Conservation (phyloP, 2,113 vertebrate genomes). For the Argyrosomus japonicus region DNA sequence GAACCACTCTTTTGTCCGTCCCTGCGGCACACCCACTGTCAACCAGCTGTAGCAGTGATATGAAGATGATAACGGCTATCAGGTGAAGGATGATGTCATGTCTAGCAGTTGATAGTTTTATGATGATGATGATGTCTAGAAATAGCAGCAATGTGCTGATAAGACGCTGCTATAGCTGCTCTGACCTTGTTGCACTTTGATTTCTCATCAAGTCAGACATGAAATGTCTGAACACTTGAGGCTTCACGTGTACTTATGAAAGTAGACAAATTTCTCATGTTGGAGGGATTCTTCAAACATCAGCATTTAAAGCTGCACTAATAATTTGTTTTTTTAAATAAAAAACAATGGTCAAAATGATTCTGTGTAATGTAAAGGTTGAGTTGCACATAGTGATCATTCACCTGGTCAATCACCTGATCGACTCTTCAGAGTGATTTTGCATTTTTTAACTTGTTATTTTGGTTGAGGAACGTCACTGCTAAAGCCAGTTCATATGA, state of each 20-base stretch:
- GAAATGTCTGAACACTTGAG: not conserved
- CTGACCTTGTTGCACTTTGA: not conserved
- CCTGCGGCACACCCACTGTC: not conserved
- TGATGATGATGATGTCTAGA: conserved; percentile 9
- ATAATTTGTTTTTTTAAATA: not conserved
- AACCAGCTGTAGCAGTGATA: conserved; percentile 6
- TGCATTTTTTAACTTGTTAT: no score
- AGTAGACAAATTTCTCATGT: not conserved
- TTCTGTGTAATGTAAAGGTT: no score
- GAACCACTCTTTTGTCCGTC: not conserved
- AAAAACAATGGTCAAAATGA: not conserved
- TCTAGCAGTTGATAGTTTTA: conserved; percentile 26
- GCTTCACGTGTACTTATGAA: not conserved
- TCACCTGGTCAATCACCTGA: no score
- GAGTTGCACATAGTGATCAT: no score
- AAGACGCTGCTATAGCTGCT: not conserved
- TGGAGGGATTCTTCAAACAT: not conserved
- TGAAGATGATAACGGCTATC: conserved; percentile 5
- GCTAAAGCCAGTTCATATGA: no score
- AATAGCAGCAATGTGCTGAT: conserved; percentile 33
- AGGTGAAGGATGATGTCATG: conserved; percentile 37
- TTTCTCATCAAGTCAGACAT: conserved; percentile 2
- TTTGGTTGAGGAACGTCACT: no score
- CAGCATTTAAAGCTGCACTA: not conserved
- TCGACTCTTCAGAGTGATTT: no score